Evolutionary conservation across 2,888 invertebrate species (phyloP).

Genomic region (Caenorhabditis panamensis): DNA sequence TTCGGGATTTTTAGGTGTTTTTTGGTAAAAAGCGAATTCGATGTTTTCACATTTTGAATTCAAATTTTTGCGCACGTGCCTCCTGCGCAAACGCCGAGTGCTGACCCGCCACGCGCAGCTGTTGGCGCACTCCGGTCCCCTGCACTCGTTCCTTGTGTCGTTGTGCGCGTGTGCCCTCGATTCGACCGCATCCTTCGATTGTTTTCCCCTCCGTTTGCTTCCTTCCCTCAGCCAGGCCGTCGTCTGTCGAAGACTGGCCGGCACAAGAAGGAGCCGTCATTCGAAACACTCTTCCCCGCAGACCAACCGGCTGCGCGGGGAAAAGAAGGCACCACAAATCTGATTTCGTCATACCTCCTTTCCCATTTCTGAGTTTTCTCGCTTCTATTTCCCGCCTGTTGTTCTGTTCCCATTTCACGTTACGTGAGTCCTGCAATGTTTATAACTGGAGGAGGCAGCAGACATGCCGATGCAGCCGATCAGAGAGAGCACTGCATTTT

Average conservation of each 20-base stretch:
- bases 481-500: not conserved
- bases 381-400: slow-evolving; percentile 7
- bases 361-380: slow-evolving; percentile 23
- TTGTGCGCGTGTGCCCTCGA: slow-evolving; percentile 58
- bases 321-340: slow-evolving; percentile 58
- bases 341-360: slow-evolving; percentile 58
- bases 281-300: slow-evolving; percentile 44
- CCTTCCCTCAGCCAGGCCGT: slow-evolving; percentile 20
- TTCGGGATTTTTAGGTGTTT: too few relatives aligned
- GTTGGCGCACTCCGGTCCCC: slow-evolving; percentile 28
- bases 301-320: slow-evolving; percentile 24
- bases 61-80: not conserved
- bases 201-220: slow-evolving; percentile 50
- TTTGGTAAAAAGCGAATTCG: too few relatives aligned
- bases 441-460: slow-evolving; percentile 6
- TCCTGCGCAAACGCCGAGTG: slow-evolving; percentile 14
- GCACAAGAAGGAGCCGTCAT: slow-evolving; percentile 55
- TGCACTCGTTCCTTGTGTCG: slow-evolving; percentile 36
- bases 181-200: slow-evolving; percentile 61
- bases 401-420: slow-evolving; percentile 6
- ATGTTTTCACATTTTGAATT: too few relatives aligned
- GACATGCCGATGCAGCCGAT: not conserved
- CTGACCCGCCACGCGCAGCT: slow-evolving; percentile 20
- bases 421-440: slow-evolving; percentile 3
- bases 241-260: slow-evolving; percentile 14